Conservation (phyloP, 2,888 invertebrate species). For the Merodon equestris region DNA sequence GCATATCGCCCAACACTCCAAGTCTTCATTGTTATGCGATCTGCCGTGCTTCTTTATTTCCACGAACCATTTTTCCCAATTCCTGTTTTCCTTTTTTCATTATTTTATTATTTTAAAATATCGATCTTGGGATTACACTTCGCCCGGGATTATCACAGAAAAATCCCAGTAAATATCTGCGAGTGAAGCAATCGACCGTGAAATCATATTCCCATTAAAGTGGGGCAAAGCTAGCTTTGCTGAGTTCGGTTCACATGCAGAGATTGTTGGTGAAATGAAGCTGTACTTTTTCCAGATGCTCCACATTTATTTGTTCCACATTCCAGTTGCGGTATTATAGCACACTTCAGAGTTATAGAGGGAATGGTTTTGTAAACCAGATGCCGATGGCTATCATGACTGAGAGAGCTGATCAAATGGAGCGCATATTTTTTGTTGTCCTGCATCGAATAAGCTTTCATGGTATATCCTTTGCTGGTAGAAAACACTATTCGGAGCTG, state of each 20-base stretch:
- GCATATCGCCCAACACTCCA: not conserved
- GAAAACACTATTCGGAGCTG: too few species aligned
- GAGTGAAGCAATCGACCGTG: slow-evolving; percentile 31
- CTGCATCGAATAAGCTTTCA: too few species aligned
- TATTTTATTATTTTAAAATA: not conserved
- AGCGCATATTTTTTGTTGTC: too few species aligned
- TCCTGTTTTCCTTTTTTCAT: not conserved
- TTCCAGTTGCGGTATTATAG: slow-evolving; percentile 10
- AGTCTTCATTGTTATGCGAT: not conserved
- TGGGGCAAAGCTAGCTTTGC: not conserved
- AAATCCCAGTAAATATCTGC: slow-evolving; percentile 21
- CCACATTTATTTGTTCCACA: slow-evolving; percentile 13
- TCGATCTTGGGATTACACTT: slow-evolving; percentile 3
- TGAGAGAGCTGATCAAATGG: too few species aligned
- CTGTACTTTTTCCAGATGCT: not conserved
- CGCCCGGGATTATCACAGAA: slow-evolving; percentile 15
- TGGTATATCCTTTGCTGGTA: too few species aligned
- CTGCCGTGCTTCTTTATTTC: not conserved
- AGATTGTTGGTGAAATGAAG: slow-evolving; percentile 1
- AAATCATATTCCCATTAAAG: slow-evolving; percentile 40
- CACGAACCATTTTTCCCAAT: too few species aligned
- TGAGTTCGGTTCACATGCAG: slow-evolving; percentile 2
- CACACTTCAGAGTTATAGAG: not conserved
- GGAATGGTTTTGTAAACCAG: slow-evolving; percentile 5
- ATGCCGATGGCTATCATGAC: not conserved